phyloP scores from a whole-genome alignment of 2,888 invertebrate species.

The Arrhopalites spinosus region DNA sequence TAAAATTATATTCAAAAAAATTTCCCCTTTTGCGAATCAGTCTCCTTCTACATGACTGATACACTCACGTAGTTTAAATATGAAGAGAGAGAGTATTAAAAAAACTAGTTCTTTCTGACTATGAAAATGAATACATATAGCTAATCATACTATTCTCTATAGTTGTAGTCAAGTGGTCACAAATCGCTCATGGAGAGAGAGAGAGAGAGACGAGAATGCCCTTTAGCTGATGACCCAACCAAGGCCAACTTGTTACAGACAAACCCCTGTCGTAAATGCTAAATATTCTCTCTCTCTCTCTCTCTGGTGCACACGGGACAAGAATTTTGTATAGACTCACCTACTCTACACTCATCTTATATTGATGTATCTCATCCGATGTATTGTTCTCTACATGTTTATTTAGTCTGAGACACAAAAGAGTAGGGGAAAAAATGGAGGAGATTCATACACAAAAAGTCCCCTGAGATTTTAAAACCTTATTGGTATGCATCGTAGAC shows the following conservation, averaged over 20 bases:
- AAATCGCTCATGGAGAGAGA: not conserved
- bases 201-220: slow-evolving; percentile 31
- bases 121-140: not conserved
- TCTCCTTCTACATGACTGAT: too few relatives aligned
- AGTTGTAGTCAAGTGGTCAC: not conserved
- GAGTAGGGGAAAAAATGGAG: not conserved
- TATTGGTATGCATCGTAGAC: too few relatives aligned
- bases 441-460: too few relatives aligned
- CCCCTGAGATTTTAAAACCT: too few relatives aligned
- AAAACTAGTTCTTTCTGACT: slow-evolving; percentile 25
- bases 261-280: slow-evolving; percentile 5
- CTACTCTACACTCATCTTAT: not conserved
- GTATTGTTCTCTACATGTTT: not conserved
- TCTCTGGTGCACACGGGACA: slow-evolving; percentile 10
- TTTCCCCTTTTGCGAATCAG: too few relatives aligned
- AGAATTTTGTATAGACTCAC: not conserved
- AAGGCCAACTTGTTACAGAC: slow-evolving; percentile 32
- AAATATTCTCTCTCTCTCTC: not conserved
- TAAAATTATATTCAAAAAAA: too few relatives aligned
- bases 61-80: too few relatives aligned
- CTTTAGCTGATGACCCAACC: slow-evolving; percentile 40
- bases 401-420: not conserved
- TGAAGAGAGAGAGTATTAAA: too few relatives aligned
- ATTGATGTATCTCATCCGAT: not conserved
- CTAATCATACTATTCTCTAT: not conserved